Evolutionary conservation across 2,888 invertebrate species (phyloP), one percentile per base, ranked within the genome.

Genomic region (Merodon equestris): DNA sequence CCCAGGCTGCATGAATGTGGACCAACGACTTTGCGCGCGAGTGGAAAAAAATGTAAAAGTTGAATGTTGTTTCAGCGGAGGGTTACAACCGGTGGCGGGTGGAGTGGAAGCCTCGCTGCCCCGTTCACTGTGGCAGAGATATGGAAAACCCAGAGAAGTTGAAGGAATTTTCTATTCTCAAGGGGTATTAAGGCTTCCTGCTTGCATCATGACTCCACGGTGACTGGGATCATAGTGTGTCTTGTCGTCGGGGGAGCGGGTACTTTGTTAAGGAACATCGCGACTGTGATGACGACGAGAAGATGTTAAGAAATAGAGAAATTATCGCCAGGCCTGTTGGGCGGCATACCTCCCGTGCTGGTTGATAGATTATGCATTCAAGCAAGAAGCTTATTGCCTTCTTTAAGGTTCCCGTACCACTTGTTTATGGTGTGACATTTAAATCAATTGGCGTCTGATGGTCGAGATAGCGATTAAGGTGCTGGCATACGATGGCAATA

Each of bases 181-280:
- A 68, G 79, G 68, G 58, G 74, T 79, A 74, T 74, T 74, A 74
- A 53, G 64, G 79, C 68, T 79, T 79, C 74, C 79, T 79, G 74
- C 60, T 79, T 74, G 79, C 74, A 70, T 79, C 79, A 74, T 51
- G 74, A 18, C 58, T 60, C 64, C 48, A 36, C 34, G 56, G 54
- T 38, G 58, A 68, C 57, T 58, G 67, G 19, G 47, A 60, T 76
- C 47, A 38, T 17, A n/a, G 13, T 15, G 12, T 7, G 75, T 48
- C 64, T 71, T 66, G 71, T 60, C 60, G 27, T 27, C 27, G 7
- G 27, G 7, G 27, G 27, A 4, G 27, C 27, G 7, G 7, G 27
- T 27, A 27, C 27, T 27, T 27, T 27, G 7, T 4, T 27, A 27
- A 27, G 27, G 27, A 27, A 27, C 27, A n/a, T n/a, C n/a, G n/a